Conservation (phyloP, 2,888 invertebrate species). For the Seira musarum region DNA sequence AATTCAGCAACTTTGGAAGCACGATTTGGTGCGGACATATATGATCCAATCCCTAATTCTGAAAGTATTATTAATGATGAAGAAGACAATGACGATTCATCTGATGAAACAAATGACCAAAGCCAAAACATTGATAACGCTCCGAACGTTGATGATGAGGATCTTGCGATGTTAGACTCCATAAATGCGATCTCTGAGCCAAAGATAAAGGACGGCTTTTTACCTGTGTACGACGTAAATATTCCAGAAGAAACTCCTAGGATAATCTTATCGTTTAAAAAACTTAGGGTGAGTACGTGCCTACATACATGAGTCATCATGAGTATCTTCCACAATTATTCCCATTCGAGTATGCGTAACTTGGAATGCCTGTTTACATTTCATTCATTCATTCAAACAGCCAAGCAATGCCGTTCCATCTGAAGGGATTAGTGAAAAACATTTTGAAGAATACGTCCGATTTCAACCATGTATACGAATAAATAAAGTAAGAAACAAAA, state of each 20-base stretch:
- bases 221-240: conserved; percentile 35
- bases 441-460: conserved; percentile 55
- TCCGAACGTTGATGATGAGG: not conserved
- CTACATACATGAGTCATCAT: too few species aligned
- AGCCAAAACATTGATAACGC: not conserved
- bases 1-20: conserved; percentile 22
- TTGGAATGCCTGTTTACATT: too few species aligned
- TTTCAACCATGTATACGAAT: conserved; percentile 52
- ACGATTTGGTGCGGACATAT: conserved; percentile 32
- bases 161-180: not conserved
- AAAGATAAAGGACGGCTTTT: conserved; percentile 8
- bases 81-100: conserved; percentile 5
- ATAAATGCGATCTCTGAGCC: conserved; percentile 5
- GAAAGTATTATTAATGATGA: conserved; percentile 6
- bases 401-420: too few species aligned
- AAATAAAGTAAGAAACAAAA: conserved; percentile 64
- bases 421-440: not conserved
- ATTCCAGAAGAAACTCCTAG: conserved; percentile 45
- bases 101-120: not conserved
- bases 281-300: conserved; percentile 60
- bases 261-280: conserved; percentile 52
- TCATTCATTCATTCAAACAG: too few species aligned
- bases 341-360: too few species aligned
- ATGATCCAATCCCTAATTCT: conserved; percentile 5
- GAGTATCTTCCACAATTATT: too few species aligned